Base-by-base conservation (phyloP, 2,113 vertebrate species). In the Glaucidium brasilianum region DNA sequence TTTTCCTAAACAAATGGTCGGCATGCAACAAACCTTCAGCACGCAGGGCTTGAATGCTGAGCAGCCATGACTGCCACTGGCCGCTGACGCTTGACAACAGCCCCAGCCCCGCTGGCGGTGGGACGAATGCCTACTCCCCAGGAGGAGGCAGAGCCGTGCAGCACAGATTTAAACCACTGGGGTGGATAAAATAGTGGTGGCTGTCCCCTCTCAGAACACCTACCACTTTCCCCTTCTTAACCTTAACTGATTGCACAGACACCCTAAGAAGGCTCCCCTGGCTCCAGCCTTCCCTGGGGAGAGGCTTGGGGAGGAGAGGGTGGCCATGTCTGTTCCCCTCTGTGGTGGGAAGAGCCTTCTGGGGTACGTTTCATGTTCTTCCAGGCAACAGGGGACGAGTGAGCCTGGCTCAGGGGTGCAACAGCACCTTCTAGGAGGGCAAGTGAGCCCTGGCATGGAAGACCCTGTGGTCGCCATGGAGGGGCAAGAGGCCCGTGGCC, bases 31-130 rank as follows among this genome's bases (percentile, higher is more conserved):
- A 45, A 77, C 25, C 37, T 53, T 50, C 7, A 0, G 72, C 83
- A 26, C 45, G 6, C 39, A 30, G 88, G 21, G 58, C 62, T 12
- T 43, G 60, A 68, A 79, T 72, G 90, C 66, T 3, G 35, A 79
- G 81, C 0, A 19, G 67, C 86, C 4, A 2, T 0, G 60, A 56
- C 82, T 74, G 74, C 78, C 1, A 3, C 34, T 1, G 62, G 56
- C 84, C 0, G 3, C 81, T 35, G 37, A 32, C 1, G 12, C 68
- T 37, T 11, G 0, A 18, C 34, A 50, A 15, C 34, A 32, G 49
- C 41, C 72, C 41, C 0, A 2, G 67, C 47, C 72, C 62, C 1
- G 1, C 16, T 3, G 0, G 39, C 2, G 0, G 19, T 0, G 0
- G 59, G 52, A 78, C 53, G 56, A 91, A 74, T 0, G 3, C 35